A percentile compares a stretch with the other conserved stretches of the same genome.
These are phyloP conservation scores for Sarcophaga variegata DNA, from an alignment of 2,888 invertebrate species.

Conservation along the genomic window DNA sequence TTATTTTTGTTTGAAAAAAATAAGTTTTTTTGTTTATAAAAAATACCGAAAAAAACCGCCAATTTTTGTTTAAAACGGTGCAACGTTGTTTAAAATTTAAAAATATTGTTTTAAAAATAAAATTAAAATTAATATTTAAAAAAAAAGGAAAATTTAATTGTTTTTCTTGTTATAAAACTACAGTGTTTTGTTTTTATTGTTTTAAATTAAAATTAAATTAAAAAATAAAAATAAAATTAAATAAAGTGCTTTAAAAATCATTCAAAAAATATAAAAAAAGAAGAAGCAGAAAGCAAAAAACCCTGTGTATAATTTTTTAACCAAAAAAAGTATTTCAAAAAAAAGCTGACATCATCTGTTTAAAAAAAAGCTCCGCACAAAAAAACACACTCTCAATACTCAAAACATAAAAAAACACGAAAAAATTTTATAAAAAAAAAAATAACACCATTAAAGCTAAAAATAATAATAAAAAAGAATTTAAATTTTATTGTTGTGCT, in stretches of 20 bases:
- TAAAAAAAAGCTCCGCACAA: slow-evolving; percentile 26
- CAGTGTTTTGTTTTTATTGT: neutral
- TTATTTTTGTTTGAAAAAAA: slow-evolving; percentile 6
- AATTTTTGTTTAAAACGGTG: neutral
- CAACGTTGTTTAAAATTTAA: slow-evolving; percentile 23
- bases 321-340: slow-evolving; percentile 25
- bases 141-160: neutral
- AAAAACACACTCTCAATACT: slow-evolving; percentile 1
- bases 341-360: slow-evolving; percentile 69
- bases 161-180: too few relatives aligned
- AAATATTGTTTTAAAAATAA: slow-evolving; percentile 10
- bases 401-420: slow-evolving; percentile 37
- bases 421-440: slow-evolving; percentile 37
- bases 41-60: slow-evolving; percentile 1
- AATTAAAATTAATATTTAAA: slow-evolving; percentile 1
- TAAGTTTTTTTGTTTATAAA: slow-evolving; percentile 2
- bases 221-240: neutral
- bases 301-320: neutral
- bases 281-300: slow-evolving; percentile 50
- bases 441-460: slow-evolving; percentile 27
- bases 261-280: neutral
- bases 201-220: slow-evolving; percentile 5
- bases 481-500: neutral
- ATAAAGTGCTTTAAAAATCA: neutral
- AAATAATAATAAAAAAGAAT: slow-evolving; percentile 37